phyloP scores from a whole-genome alignment of 2,797 vertebrate species.

The Smutsia temminckii region DNA sequence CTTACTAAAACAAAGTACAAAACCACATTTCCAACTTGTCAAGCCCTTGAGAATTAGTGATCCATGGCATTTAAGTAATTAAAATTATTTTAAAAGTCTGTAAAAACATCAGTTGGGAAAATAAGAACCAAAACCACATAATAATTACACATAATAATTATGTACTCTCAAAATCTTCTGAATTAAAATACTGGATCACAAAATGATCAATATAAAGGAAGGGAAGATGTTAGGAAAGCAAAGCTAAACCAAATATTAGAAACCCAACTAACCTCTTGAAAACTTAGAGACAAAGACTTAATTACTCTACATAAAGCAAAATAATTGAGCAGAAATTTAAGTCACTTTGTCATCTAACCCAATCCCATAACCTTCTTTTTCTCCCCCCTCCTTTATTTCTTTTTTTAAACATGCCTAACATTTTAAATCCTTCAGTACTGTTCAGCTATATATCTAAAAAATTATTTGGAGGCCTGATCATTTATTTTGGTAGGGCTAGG shows the following conservation, averaged over 20 bases:
- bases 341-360: not conserved
- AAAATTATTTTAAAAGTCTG: constrained; percentile 44
- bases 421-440: constrained; percentile 27
- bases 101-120: constrained; percentile 42
- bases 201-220: constrained; percentile 21
- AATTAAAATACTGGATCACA: constrained; percentile 36
- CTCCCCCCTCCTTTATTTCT: not conserved
- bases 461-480: constrained; percentile 58
- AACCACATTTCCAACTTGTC: constrained; percentile 19
- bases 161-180: constrained; percentile 46
- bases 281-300: constrained; percentile 28
- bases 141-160: constrained; percentile 49
- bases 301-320: constrained; percentile 36
- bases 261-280: not conserved
- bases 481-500: constrained; percentile 58
- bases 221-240: not conserved
- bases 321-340: not conserved
- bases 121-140: not conserved
- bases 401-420: constrained; percentile 28
- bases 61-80: not conserved
- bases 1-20: constrained; percentile 6
- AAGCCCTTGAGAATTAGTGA: not conserved
- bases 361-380: not conserved
- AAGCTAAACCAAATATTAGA: not conserved
- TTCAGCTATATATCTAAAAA: constrained; percentile 61